Base-by-base conservation (phyloP, 1,140 invertebrate species). In the Calephelis nemesis region DNA sequence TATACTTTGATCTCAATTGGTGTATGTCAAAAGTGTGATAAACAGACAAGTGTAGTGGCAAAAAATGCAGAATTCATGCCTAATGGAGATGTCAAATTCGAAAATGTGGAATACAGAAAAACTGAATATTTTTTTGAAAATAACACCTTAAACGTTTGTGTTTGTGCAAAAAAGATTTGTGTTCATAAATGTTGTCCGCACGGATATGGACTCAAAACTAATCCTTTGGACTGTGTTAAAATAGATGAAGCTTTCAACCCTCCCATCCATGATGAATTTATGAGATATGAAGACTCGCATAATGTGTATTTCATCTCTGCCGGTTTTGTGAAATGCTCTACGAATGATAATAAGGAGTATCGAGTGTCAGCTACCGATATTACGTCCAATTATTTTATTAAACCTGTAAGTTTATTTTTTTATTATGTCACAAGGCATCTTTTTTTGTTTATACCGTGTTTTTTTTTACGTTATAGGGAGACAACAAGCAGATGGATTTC, bases 81-180 rank as follows among this genome's bases (percentile, higher is more conserved):
- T 9, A 54, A 54, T 30, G 52, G 52, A 9, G 52, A 19, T 30
- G 30, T 54, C 11, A 54, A 54, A 30, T 54, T 54, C 15, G 52
- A 54, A 54, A 54, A 54, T 54, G 52, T 54, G 52, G 52, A 54
- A 54, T 54, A 19, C 30, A 19, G 30, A 10, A 54, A 19, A 54
- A 54, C 52, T 5, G 52, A 54, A 54, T 54, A 54, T 30, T 54
- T 54, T 19, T 54, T 54, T 54, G 52, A 54, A 54, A 54, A 54
- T 30, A 11, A 54, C 30, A 54, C 52, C 1, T 30, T 54, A 10
- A 30, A 54, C 11, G 52, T 54, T 54, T 54, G 52, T 54, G 52
- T 54, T 54, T 54, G 52, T 54, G 13, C 15, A 1, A 54, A 54
- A 30, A 54, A 54, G 30, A 30, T 54, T 19, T 54, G 52, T 54